Base-by-base conservation (phyloP, 2,113 vertebrate genomes). In the Rhinoptilus africanus region DNA sequence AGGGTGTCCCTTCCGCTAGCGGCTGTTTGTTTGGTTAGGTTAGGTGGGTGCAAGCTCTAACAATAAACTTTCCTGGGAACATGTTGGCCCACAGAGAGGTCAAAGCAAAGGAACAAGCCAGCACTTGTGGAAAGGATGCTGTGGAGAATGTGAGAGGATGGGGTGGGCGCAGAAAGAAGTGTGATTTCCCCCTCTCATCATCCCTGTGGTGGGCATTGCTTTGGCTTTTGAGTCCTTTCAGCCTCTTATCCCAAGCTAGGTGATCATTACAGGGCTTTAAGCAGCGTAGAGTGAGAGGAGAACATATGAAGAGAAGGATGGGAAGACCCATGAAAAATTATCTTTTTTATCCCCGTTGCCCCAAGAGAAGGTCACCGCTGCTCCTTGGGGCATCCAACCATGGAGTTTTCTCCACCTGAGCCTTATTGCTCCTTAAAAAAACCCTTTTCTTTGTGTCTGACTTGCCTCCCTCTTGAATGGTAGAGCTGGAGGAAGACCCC, bases 1-100 rank as follows among this genome's bases (percentile, higher is more conserved):
- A 92, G 77, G 68, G 89, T 77, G 88, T 77, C 95, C 89, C 85
- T 89, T 77, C 73, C 4, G 1, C 81, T 34, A 20, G 81, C 7
- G 0, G 2, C 71, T 5, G 18, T 81, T 84, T 84, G 53, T 50
- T 60, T 74, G 78, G 28, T 35, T 18, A 28, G 39, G 39, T 68
- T 39, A 89, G 81, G 81, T 86, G 73, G 56, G 48, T 76, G 73
- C 57, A 27, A 17, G 53, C 22, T 84, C 53, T 21, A 35, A 80
- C 10, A 89, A 92, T 80, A 14, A 73, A 39, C 73, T 60, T 41
- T 69, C 32, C 68, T 64, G 77, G 81, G 77, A 92, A 66, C 9
- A 0, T 0, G 24, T 4, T 14, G 57, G 89, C 48, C 81, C 26
- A 4, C 1, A 5, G 51, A 54, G 34, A 84, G 39, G 39, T 14